Evolutionary conservation across 2,797 vertebrate species (phyloP).

Genomic region (Erithacus rubecula): DNA sequence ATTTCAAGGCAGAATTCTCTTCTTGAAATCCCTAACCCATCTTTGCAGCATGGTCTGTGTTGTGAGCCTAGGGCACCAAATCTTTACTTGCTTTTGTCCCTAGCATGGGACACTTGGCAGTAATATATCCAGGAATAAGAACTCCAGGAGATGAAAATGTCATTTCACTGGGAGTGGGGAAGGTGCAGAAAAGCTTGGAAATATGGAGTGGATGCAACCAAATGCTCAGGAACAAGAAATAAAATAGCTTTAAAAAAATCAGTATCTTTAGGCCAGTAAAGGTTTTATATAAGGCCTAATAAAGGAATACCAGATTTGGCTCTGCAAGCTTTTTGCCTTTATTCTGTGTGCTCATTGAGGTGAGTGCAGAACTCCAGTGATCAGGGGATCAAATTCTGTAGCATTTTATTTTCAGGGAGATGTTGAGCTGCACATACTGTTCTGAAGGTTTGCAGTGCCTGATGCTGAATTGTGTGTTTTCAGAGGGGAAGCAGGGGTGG

Average conservation of each 20-base stretch:
- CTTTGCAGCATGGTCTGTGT: background rate
- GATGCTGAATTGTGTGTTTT: background rate
- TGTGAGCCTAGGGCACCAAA: background rate
- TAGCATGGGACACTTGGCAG: background rate
- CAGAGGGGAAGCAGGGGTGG: background rate
- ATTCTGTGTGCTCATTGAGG: background rate
- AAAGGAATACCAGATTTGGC: background rate
- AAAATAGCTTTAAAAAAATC: background rate
- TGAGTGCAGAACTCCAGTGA: background rate
- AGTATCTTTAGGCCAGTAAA: background rate
- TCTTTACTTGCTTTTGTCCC: background rate
- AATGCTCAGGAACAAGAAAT: background rate
- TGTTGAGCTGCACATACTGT: background rate
- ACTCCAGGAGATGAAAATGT: background rate
- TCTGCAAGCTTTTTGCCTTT: background rate
- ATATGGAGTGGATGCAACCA: background rate
- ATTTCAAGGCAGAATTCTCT: background rate
- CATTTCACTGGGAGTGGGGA: background rate
- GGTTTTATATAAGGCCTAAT: background rate
- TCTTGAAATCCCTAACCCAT: background rate
- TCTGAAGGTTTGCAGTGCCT: background rate
- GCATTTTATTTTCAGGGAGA: background rate
- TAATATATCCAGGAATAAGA: accelerated
- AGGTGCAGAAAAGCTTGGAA: background rate
- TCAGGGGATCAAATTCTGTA: background rate